These are phyloP conservation scores for Amitus sp. DNA, from an alignment of 2,888 invertebrate species.

Conservation along the genomic window DNA sequence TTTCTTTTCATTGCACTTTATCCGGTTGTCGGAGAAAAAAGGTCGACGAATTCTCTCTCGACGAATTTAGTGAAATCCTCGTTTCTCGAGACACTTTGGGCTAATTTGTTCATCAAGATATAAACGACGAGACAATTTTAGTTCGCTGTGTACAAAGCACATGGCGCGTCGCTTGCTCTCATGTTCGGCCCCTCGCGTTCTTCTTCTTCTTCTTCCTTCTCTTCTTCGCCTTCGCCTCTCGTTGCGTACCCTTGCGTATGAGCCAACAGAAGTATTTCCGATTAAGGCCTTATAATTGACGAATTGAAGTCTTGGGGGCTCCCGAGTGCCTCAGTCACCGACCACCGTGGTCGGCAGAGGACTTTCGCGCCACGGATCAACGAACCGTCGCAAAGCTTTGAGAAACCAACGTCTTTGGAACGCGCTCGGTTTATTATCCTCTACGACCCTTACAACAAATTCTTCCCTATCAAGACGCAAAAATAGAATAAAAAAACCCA, in stretches of 20 bases:
- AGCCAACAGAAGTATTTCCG: constrained; percentile 63
- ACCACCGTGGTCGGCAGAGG: constrained; percentile 49
- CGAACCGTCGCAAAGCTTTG: constrained; percentile 48
- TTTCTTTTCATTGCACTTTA: too few relatives aligned
- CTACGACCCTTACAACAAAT: constrained; percentile 33
- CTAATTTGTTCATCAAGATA: constrained; percentile 8
- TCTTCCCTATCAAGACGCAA: constrained; percentile 29
- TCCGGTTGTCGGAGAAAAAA: too few relatives aligned
- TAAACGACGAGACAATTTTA: constrained; percentile 25
- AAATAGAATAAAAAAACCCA: constrained; percentile 27
- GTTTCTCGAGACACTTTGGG: background rate
- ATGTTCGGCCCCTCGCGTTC: constrained; percentile 13
- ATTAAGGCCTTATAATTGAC: constrained; percentile 65
- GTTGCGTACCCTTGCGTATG: constrained; percentile 47
- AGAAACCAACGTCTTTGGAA: constrained; percentile 19
- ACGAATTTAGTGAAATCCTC: too few relatives aligned
- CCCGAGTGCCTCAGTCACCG: constrained; percentile 58
- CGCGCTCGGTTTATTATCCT: constrained; percentile 40
- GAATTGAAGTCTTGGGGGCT: constrained; percentile 58
- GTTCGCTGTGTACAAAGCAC: constrained; percentile 13
- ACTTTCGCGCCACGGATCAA: constrained; percentile 55
- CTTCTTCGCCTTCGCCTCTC: constrained; percentile 25
- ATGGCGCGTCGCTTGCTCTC: constrained; percentile 8
- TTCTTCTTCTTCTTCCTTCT: constrained; percentile 10
- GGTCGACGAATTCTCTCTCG: too few relatives aligned